Conservation (phyloP, 2,888 invertebrate species). For the Brachyptera risi region DNA sequence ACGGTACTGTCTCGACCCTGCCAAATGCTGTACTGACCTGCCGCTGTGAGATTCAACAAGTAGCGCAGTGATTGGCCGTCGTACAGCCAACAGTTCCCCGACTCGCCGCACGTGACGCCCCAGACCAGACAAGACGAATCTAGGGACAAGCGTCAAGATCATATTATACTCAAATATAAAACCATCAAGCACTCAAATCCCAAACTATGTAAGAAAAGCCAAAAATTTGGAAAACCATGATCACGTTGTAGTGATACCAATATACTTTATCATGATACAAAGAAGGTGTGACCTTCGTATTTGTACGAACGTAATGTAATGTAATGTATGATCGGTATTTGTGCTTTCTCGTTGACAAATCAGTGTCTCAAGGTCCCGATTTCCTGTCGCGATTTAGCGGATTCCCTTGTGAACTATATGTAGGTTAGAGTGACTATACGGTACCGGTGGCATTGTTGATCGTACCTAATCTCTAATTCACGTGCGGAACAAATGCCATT, state of each 20-base stretch:
- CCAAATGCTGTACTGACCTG: slow-evolving; percentile 28
- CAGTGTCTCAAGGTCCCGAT: too few relatives aligned
- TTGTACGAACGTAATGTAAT: too few relatives aligned
- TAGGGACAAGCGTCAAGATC: slow-evolving; percentile 27
- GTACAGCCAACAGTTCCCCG: slow-evolving; percentile 45
- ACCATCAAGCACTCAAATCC: neutral
- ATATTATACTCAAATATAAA: neutral
- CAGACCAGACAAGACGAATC: slow-evolving; percentile 44
- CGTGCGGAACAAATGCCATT: too few relatives aligned
- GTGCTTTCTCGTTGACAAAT: too few relatives aligned
- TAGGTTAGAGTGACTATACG: too few relatives aligned
- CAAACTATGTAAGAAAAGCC: neutral
- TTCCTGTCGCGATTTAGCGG: too few relatives aligned
- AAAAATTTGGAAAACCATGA: neutral
- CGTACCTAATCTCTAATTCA: too few relatives aligned
- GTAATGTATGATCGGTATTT: too few relatives aligned
- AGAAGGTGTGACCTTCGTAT: too few relatives aligned
- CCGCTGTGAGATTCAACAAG: slow-evolving; percentile 37
- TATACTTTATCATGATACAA: too few relatives aligned
- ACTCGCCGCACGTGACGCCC: slow-evolving; percentile 41
- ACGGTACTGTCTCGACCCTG: neutral
- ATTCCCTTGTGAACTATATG: too few relatives aligned
- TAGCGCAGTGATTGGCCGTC: slow-evolving; percentile 39
- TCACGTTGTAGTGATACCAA: neutral
- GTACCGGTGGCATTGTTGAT: too few relatives aligned